Percentiles rank a stretch among this genome's conserved stretches.
These are phyloP conservation scores for Calliopsis andreniformis DNA, from an alignment of 1,140 invertebrate species.

Conservation along the genomic window DNA sequence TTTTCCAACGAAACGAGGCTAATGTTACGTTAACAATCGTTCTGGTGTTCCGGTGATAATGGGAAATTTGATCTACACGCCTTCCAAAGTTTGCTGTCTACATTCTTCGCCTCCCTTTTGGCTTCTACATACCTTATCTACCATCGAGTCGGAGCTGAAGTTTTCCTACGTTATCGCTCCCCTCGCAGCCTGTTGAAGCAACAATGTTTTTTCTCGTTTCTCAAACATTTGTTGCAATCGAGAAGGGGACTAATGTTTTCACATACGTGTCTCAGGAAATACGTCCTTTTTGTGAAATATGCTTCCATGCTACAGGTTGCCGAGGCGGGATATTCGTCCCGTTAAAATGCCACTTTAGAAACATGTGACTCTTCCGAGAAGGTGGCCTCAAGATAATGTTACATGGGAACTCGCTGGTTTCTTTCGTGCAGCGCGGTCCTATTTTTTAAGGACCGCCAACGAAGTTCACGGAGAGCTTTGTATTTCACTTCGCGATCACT, in stretches of 20 bases:
- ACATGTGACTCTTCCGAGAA: constrained; percentile 51
- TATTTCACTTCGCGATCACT: constrained; percentile 1
- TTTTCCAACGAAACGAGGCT: not conserved
- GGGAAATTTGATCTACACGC: not conserved
- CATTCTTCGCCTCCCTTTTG: constrained; percentile 6
- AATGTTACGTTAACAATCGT: not conserved
- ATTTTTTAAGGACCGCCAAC: not conserved
- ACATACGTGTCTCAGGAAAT: not conserved
- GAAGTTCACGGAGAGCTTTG: not conserved
- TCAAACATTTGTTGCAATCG: not conserved
- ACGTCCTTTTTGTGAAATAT: not conserved
- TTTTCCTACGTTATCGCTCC: constrained; percentile 40
- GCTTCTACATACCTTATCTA: constrained; percentile 20
- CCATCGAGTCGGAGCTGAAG: constrained; percentile 28
- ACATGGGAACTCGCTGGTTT: constrained; percentile 11
- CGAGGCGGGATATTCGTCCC: constrained; percentile 7
- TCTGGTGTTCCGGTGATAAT: not conserved
- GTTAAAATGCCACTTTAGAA: constrained; percentile 35
- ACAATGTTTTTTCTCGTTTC: constrained; percentile 20
- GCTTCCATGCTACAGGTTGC: constrained; percentile 2
- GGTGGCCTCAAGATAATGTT: constrained; percentile 48
- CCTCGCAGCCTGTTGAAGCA: not conserved
- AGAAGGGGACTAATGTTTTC: too few species aligned
- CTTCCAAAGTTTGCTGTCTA: constrained; percentile 17
- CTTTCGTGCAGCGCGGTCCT: not conserved